A percentile compares a stretch with the other conserved stretches of the same genome.
These are phyloP conservation scores for Irena cyanogastra DNA, from an alignment of 2,113 vertebrate species.

Conservation along the genomic window DNA sequence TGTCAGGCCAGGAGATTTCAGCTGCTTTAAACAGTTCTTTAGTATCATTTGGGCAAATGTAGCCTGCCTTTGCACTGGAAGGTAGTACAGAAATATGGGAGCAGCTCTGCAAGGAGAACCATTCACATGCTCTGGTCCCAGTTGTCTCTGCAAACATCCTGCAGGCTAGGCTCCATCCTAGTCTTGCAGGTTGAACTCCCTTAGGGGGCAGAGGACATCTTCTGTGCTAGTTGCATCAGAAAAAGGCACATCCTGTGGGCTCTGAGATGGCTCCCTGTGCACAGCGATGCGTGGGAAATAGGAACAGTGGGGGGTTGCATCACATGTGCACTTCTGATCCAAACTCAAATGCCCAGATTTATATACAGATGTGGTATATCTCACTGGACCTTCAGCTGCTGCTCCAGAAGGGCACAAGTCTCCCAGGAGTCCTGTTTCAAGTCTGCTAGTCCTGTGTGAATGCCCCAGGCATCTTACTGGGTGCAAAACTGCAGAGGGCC, in stretches of 20 bases:
- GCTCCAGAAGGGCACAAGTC: background rate
- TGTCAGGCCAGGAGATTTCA: background rate
- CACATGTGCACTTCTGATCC: background rate
- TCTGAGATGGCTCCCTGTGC: background rate
- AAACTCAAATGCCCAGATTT: background rate
- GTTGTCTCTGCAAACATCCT: accelerated
- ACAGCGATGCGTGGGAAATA: accelerated
- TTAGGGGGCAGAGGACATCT: background rate
- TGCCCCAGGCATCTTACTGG: background rate
- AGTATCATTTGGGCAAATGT: background rate
- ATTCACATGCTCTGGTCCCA: accelerated
- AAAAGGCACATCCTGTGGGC: background rate
- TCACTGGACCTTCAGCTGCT: background rate
- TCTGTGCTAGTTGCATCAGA: background rate
- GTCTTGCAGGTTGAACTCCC: too few relatives aligned
- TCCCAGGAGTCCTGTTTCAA: background rate
- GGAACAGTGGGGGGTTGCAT: accelerated
- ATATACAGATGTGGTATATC: background rate
- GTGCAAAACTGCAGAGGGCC: background rate
- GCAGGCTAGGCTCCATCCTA: accelerated
- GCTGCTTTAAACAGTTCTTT: background rate
- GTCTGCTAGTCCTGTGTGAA: background rate
- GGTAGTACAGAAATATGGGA: accelerated
- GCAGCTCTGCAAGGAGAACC: background rate
- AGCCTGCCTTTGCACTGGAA: background rate